Conservation (phyloP, 2,888 invertebrate species). For the Spatulosminthurus flaviceps region DNA sequence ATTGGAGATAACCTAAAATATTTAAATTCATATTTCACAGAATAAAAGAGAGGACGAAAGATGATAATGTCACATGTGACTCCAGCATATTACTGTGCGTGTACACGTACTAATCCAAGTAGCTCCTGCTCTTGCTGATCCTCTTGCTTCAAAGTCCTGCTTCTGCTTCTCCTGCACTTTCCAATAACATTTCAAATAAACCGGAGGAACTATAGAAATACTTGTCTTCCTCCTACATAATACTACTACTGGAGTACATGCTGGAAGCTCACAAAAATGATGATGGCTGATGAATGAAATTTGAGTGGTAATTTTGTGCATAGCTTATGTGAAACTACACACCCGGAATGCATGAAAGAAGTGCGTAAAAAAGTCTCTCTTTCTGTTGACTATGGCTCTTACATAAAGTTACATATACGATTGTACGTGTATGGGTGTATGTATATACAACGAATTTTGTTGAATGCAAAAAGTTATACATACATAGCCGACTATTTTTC, state of each 20-base stretch:
- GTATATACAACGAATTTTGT: too few relatives aligned
- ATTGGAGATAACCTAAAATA: not conserved
- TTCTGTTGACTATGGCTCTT: too few relatives aligned
- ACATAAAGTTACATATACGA: too few relatives aligned
- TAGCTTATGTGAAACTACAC: constrained; percentile 9
- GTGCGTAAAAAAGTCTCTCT: constrained; percentile 8
- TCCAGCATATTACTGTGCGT: constrained; percentile 8
- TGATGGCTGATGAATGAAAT: constrained; percentile 38
- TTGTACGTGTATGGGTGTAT: too few relatives aligned
- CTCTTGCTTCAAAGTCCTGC: too few relatives aligned
- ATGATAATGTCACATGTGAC: constrained; percentile 15
- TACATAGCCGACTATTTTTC: too few relatives aligned
- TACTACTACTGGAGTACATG: constrained; percentile 4
- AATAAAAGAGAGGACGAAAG: not conserved
- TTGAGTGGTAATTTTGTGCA: constrained; percentile 35
- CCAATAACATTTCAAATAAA: not conserved
- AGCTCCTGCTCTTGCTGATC: not conserved
- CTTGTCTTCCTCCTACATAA: not conserved
- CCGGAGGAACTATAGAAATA: not conserved
- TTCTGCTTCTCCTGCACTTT: too few relatives aligned
- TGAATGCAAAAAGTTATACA: too few relatives aligned
- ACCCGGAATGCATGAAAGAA: constrained; percentile 19
- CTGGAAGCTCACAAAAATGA: constrained; percentile 9
- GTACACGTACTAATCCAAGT: not conserved
- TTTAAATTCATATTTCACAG: constrained; percentile 13